Evolutionary conservation across 2,113 vertebrate species (phyloP).

Genomic region (Xenopus tropicalis): DNA sequence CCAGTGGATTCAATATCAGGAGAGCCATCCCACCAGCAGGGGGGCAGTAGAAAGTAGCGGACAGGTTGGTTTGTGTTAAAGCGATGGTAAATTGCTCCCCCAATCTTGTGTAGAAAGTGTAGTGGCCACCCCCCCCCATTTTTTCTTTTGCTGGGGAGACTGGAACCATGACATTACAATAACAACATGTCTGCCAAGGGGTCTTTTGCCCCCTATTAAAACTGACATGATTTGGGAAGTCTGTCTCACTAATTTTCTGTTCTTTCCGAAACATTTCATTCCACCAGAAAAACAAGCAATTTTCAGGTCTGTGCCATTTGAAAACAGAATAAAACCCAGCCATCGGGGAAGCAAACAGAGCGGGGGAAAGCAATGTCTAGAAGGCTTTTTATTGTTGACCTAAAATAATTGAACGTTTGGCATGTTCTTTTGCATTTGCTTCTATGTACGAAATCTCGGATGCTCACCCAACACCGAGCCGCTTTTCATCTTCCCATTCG

Average conservation of each 20-base stretch:
- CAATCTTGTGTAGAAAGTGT: too few species aligned
- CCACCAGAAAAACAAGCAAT: slow-evolving; percentile 1
- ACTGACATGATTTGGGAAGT: too few species aligned
- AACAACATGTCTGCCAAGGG: too few species aligned
- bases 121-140: too few species aligned
- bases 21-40: too few species aligned
- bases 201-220: too few species aligned
- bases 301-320: neutral
- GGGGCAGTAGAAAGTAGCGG: too few species aligned
- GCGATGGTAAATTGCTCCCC: too few species aligned
- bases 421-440: slow-evolving; percentile 9
- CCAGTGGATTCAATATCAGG: too few species aligned
- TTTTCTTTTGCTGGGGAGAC: too few species aligned
- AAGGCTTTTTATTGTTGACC: slow-evolving; percentile 11
- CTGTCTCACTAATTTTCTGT: neutral
- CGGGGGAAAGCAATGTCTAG: slow-evolving; percentile 14
- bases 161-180: too few species aligned
- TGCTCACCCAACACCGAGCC: slow-evolving; percentile 10
- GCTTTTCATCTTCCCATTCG: slow-evolving; percentile 6
- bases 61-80: too few species aligned
- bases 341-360: slow-evolving; percentile 11
- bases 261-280: neutral
- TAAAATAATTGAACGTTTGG: slow-evolving; percentile 28
- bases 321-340: slow-evolving; percentile 13
- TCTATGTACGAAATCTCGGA: slow-evolving; percentile 7